Evolutionary conservation across 1,140 invertebrate genomes (phyloP), one percentile per base, ranked within the genome.

Genomic region (Anadara kagoshimensis): DNA sequence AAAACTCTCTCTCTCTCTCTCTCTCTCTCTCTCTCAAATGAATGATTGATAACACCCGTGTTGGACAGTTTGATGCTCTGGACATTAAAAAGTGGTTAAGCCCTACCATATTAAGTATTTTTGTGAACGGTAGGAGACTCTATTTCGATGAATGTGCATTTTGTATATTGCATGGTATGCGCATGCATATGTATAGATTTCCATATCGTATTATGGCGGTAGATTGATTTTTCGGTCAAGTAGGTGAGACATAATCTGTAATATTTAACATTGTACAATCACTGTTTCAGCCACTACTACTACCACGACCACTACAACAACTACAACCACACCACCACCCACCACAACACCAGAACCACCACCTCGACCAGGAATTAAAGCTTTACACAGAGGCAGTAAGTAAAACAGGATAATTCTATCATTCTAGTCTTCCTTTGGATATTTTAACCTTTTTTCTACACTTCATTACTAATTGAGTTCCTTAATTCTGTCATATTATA

Each of bases 261-360:
- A 51, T 51, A 22, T 16, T 1, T 51, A 18, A 51, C n/a, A 18
- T 51, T 16, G 16, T 51, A 18, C 4, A 2, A 4, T 51, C 10
- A 51, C 10, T 49, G 10, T 51, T 41, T 16, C 43, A 16, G 43
- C 59, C 22, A 62, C 59, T 16, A 62, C 59, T 12, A 45, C 59
- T 5, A 41, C 59, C 11, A 62, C 61, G 45, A 47, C 61, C 1
- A 63, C 61, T 1, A 63, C 45, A 26, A 63, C 41, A 10, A 44
- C 59, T 18, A 47, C 59, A 24, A 43, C 59, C 11, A 62, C 59
- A 5, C 36, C 61, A 5, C 41, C 61, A 5, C 26, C 61, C 20
- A 43, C 61, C 16, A 16, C 16, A 22, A 51, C 49, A 10, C 49
- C 49, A n/a, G 22, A 24, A 7, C 14, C 59, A 36, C 29, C 29